Evolutionary conservation across 1,140 invertebrate genomes (phyloP), one percentile per base, ranked within the genome.

Genomic region (Portunus trituberculatus): DNA sequence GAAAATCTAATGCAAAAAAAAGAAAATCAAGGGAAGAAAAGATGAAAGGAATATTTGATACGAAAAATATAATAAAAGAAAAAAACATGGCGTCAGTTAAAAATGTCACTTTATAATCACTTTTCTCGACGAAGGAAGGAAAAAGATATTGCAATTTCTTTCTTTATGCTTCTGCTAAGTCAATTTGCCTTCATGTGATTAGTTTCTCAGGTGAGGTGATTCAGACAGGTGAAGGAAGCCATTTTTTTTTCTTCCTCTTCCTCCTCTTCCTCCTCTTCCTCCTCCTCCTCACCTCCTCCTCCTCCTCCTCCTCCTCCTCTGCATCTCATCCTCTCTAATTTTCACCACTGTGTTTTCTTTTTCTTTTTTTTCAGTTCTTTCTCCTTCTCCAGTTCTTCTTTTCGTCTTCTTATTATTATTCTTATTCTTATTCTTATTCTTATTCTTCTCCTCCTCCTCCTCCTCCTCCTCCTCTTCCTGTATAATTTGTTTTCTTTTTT

Each of bases 181-280:
- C 67, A 76, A 76, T 76, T 76, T 76, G 67, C 25, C n/a, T 76
- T 76, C 67, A 76, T n/a, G 67, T 76, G 67, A 76, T 76, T 76
- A 76, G 16, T n/a, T 76, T 25, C 20, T 76, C 25, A 76, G 67
- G 67, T 76, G n/a, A 76, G 67, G 67, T 76, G n/a, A 76, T n/a
- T 76, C 67, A n/a, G 67, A 76, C 67, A 76, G 25, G 67, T 76
- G 67, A n/a, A 76, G 25, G 20, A 76, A 76, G 25, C 67, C 59
- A 20, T 20, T 25, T 76, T 20, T 20, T 76, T 20, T 20, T n/a
- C 67, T 25, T 76, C 67, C 67, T n/a, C 67, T 25, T 76, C 67
- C 67, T 76, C 67, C 67, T 25, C 67, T 25, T 76, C 67, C 67
- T 76, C 67, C 67, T 76, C 67, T 25, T 76, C 67, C 67, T 76